Base-by-base conservation (phyloP, 2,797 vertebrate genomes). In the Crenichthys baileyi region DNA sequence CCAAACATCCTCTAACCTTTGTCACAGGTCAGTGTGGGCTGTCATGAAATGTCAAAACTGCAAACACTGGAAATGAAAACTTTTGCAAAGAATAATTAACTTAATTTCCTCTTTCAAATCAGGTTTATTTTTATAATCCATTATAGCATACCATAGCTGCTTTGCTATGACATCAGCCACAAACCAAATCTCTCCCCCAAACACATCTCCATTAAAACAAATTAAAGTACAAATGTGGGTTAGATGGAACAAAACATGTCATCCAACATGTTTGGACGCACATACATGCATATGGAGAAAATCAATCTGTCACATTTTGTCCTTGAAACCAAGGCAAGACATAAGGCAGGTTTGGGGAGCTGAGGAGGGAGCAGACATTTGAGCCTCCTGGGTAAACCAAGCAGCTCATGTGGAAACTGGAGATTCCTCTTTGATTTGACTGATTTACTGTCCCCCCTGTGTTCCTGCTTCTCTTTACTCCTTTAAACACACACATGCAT, bases 351-450 rank as follows among this genome's bases (percentile, higher is more conserved):
- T n/a, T 18, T 58, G 39, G 55, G 36, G 70, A 71, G 36, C 41
- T n/a, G 72, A 81, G 77, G 80, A 70, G 75, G 78, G 67, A 84
- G 24, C 7, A 88, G 89, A 83, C 83, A 91, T 76, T 20, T 88
- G 82, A 91, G 84, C 87, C 78, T 79, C 79, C 77, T 74, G 81
- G 77, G 85, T 90, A 84, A 85, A 87, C 73, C 72, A 76, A 72
- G 76, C 44, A 72, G 73, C 75, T 79, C 39, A 46, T 77, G 55
- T 75, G 51, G 67, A 87, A 71, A 84, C 72, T 55, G 67, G 71
- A 79, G 80, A 78, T 79, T 81, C 80, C 78, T 56, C 77, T 72
- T 77, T 80, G 74, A 60, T 76, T 65, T n/a, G 55, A 82, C 60
- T 85, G 88, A 92, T 92, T 88, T 88, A 82, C 72, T 16, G 31